Evolutionary conservation across 2,797 vertebrate genomes (phyloP).

Genomic region (Rhabdomys pumilio): DNA sequence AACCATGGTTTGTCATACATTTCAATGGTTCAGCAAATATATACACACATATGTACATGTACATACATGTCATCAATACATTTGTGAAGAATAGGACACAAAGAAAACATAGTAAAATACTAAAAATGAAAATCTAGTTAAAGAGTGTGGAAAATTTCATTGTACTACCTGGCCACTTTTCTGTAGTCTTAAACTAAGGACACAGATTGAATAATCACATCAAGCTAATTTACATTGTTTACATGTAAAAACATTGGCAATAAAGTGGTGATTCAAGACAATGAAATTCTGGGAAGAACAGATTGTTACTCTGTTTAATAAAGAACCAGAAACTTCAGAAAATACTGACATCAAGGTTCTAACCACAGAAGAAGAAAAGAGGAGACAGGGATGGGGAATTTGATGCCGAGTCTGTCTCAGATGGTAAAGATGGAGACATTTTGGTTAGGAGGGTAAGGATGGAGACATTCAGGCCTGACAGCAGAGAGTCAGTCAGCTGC

Average conservation of each 20-base stretch:
- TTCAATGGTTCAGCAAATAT: background rate
- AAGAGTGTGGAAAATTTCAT: background rate
- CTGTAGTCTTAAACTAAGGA: background rate
- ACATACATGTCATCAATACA: background rate
- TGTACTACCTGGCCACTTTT: background rate
- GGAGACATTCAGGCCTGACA: background rate
- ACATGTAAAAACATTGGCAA: too few species aligned
- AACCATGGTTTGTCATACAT: background rate
- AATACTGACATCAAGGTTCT: background rate
- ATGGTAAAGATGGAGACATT: background rate
- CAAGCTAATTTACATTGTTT: background rate
- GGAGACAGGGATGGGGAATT: background rate
- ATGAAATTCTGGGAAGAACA: too few species aligned
- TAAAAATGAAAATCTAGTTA: background rate
- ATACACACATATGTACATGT: background rate
- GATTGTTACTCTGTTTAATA: background rate
- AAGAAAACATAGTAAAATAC: background rate
- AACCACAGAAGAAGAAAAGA: background rate
- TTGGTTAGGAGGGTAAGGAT: too few species aligned
- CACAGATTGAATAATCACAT: background rate
- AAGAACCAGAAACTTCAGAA: background rate
- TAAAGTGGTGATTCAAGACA: too few species aligned
- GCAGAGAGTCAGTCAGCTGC: background rate
- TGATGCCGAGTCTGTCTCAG: background rate
- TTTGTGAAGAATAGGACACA: background rate